Percentiles rank a stretch among this genome's conserved stretches.
phyloP scores from a whole-genome alignment of 2,797 vertebrate species.

The Dallia pectoralis region DNA sequence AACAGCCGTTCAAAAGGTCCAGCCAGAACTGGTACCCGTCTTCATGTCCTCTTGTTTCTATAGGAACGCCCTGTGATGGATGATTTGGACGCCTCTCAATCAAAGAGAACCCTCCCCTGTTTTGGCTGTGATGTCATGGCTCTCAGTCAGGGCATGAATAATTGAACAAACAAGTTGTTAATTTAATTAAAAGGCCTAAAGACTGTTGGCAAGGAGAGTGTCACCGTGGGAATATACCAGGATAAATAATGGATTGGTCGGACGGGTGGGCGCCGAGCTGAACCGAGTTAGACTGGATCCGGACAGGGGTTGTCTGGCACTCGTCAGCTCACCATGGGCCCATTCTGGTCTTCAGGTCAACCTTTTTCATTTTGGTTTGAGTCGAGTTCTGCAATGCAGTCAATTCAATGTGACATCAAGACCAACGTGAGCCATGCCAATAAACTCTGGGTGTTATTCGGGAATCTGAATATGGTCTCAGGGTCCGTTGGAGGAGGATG shows the following conservation, averaged over 20 bases:
- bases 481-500: too few species aligned
- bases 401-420: too few species aligned
- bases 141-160: conserved; percentile 31
- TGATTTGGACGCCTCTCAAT: neutral
- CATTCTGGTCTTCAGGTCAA: too few species aligned
- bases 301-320: neutral
- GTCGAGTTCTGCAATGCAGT: too few species aligned
- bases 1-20: neutral
- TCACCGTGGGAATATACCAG: neutral
- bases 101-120: neutral
- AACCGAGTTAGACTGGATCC: neutral
- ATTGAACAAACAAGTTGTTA: conserved; percentile 31
- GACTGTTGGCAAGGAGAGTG: neutral
- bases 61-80: neutral
- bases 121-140: conserved; percentile 1
- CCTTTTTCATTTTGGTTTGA: too few species aligned
- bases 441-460: too few species aligned
- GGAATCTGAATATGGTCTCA: too few species aligned
- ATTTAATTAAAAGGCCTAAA: conserved; percentile 31
- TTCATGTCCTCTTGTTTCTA: neutral
- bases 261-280: neutral
- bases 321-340: too few species aligned
- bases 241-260: neutral
- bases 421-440: too few species aligned
- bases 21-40: neutral